Conservation (phyloP, 2,888 invertebrate species). For the Molanna angustata region DNA sequence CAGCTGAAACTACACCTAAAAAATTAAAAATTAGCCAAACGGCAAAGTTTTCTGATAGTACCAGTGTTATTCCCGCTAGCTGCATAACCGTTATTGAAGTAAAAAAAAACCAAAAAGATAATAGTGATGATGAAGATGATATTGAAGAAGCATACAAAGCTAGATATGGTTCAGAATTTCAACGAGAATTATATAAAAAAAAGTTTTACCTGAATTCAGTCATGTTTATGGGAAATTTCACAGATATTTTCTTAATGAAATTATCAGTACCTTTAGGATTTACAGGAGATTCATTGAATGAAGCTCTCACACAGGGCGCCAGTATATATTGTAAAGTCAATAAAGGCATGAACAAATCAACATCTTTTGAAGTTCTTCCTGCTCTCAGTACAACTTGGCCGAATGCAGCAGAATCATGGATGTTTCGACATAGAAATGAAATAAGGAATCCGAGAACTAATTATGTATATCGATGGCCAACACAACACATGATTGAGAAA, state of each 20-base stretch:
- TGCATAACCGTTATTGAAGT: constrained; percentile 51
- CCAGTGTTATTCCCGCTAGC: constrained; percentile 52
- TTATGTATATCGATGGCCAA: constrained; percentile 67
- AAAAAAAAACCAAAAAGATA: constrained; percentile 39
- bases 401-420: constrained; percentile 66
- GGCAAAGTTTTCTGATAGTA: constrained; percentile 43
- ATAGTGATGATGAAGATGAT: constrained; percentile 49
- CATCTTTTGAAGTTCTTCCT: constrained; percentile 66
- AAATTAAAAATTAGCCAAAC: constrained; percentile 49
- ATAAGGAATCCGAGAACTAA: constrained; percentile 57
- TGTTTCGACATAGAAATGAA: constrained; percentile 56
- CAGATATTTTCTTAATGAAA: constrained; percentile 59
- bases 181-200: constrained; percentile 46
- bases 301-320: constrained; percentile 61
- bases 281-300: constrained; percentile 50
- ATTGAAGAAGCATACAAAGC: constrained; percentile 32
- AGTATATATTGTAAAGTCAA: constrained; percentile 61
- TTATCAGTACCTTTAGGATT: constrained; percentile 60
- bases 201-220: constrained; percentile 61
- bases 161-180: constrained; percentile 30
- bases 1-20: constrained; percentile 57
- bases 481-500: constrained; percentile 62
- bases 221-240: constrained; percentile 68
- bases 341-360: constrained; percentile 44
- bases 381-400: constrained; percentile 73